Evolutionary conservation across 2,888 invertebrate genomes (phyloP), one percentile per base, ranked within the genome.

Genomic region (Lycocerus yunnanus): DNA sequence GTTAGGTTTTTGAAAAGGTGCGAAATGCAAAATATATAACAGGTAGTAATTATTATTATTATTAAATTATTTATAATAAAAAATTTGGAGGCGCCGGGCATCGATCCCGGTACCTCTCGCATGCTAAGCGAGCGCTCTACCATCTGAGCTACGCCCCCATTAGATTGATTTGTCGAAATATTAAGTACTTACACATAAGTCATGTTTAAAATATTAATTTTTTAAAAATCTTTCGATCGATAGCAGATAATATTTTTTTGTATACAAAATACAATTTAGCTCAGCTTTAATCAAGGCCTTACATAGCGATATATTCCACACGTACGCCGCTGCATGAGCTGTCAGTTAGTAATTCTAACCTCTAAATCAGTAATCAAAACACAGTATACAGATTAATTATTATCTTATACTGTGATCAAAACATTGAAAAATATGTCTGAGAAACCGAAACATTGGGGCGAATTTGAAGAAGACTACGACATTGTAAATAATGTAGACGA

Each of bases 81-180:
- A 86, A 85, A 84, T 86, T 84, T 93, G 94, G 94, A 93, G 94
- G 93, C 95, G 94, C 95, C 94, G 95, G 95, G 96, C 95, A 95
- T 96, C 94, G 96, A 96, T 96, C 96, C 95, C 96, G 94, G 95
- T 96, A 94, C 96, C 95, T 96, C 95, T 95, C 95, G 95, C 96
- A 96, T 96, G 96, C 96, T 95, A 96, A 96, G 96, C 96, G 95
- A 96, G 95, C 95, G 95, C 96, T 96, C 96, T 96, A 96, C 96
- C 96, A 95, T 63, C 95, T 96, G 96, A 96, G 96, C 96, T 96
- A 96, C 95, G 95, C 94, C 96, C 92, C 91, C 91, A 11, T 18
- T 66, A 4, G 4, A 14, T 13, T 0, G 1, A 0, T n/a, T n/a
- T n/a, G 1, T 24, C 4, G 11, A n/a, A 43, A 43, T 6, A 43